Percentiles rank a stretch among this genome's conserved stretches.
Conservation (phyloP, 2,113 vertebrate species). For the Eulemur rufifrons region DNA sequence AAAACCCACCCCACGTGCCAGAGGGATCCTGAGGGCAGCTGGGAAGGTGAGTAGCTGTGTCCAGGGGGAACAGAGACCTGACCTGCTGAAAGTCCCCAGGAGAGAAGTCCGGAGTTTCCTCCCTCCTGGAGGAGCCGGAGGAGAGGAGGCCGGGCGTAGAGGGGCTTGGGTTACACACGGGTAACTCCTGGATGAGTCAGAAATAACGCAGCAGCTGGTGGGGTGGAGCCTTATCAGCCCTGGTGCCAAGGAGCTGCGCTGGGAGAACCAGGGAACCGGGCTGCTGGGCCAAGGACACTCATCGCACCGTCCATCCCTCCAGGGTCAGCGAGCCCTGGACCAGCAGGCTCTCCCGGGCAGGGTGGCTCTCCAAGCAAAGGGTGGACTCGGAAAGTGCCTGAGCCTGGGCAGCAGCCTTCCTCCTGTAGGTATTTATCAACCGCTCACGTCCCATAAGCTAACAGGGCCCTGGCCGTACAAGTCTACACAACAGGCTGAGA, state of each 20-base stretch:
- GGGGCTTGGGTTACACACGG: slow-evolving; percentile 76
- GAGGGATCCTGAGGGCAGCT: not conserved
- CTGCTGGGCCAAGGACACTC: slow-evolving; percentile 1
- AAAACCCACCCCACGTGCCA: not conserved
- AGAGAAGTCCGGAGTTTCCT: slow-evolving; percentile 41
- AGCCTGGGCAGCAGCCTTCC: not conserved
- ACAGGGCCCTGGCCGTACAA: not conserved
- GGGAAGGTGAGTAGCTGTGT: not conserved
- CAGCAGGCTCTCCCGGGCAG: not conserved
- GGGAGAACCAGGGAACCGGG: not conserved
- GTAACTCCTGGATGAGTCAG: slow-evolving; percentile 81
- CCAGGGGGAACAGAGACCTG: not conserved
- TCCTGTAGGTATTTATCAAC: not conserved
- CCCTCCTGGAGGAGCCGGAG: slow-evolving; percentile 12
- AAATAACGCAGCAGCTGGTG: slow-evolving; percentile 80
- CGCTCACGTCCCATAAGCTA: not conserved
- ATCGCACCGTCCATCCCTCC: not conserved
- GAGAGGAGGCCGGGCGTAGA: slow-evolving; percentile 71
- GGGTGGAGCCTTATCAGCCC: slow-evolving; percentile 72
- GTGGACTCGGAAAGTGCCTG: not conserved
- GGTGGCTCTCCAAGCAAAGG: not conserved
- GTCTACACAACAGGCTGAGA: not conserved
- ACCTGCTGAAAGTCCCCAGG: not conserved
- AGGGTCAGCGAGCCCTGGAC: not conserved
- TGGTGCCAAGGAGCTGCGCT: slow-evolving; percentile 56